Conservation (phyloP, 2,113 vertebrate species). For the Oryzias celebensis region DNA sequence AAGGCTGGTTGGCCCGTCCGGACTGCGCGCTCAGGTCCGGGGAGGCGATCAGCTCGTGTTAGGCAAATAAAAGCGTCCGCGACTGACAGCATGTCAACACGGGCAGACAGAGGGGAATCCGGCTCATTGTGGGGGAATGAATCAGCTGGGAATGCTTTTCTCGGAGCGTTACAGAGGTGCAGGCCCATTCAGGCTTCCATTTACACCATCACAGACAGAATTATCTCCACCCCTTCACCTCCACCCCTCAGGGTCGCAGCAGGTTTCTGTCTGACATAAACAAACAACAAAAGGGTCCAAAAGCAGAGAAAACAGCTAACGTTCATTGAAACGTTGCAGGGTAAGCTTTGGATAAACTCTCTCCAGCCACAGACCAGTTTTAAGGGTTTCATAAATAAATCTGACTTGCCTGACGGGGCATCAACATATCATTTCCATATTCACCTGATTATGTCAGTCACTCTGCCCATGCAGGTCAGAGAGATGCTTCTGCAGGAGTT, state of each 20-base stretch:
- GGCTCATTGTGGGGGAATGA: constrained; percentile 53
- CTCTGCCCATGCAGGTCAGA: constrained; percentile 57
- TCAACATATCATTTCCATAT: constrained; percentile 50
- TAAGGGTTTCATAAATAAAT: constrained; percentile 44
- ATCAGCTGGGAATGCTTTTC: constrained; percentile 55
- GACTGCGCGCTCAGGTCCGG: constrained; percentile 56
- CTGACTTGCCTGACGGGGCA: constrained; percentile 38
- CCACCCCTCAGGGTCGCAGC: too few relatives aligned
- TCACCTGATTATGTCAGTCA: constrained; percentile 71
- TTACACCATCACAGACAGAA: constrained; percentile 79
- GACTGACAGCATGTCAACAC: constrained; percentile 70
- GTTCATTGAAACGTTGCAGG: constrained; percentile 10
- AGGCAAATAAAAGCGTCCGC: constrained; percentile 58
- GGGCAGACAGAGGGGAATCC: constrained; percentile 44
- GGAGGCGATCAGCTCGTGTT: constrained; percentile 49
- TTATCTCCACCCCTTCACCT: constrained; percentile 70
- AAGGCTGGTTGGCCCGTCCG: constrained; percentile 78
- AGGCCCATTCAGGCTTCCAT: constrained; percentile 74
- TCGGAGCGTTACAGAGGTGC: constrained; percentile 38
- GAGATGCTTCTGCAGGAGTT: constrained; percentile 49
- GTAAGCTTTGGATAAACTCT: constrained; percentile 22
- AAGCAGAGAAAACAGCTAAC: neutral
- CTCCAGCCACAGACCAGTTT: neutral
- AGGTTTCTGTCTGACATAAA: constrained; percentile 60
- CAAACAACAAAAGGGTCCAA: constrained; percentile 13